Conservation (phyloP, 2,113 vertebrate genomes). For the Elaphurus davidianus region DNA sequence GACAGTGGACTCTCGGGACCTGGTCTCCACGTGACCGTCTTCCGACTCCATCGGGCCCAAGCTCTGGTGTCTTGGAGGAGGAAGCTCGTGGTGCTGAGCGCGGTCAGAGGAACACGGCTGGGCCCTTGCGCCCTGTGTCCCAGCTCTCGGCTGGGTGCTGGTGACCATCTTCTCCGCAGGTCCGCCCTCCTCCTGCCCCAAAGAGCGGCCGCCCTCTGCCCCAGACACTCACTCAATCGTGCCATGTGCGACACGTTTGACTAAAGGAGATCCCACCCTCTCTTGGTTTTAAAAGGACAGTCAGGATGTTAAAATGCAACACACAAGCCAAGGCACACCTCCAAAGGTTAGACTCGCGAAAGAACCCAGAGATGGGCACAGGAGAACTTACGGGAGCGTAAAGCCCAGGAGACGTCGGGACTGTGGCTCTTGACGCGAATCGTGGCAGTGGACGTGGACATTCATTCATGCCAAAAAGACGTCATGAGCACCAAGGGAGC, state of each 20-base stretch:
- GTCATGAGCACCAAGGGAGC: too few species aligned
- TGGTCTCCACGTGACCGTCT: too few species aligned
- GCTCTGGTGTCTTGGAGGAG: too few species aligned
- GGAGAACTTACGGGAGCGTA: too few species aligned
- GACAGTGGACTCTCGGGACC: too few species aligned
- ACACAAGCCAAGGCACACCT: not conserved
- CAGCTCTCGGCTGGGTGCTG: not conserved
- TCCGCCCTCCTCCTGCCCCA: not conserved
- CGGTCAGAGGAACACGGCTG: too few species aligned
- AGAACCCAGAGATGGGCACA: not conserved
- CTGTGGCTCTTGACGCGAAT: rapidly evolving
- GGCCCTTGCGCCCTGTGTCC: too few species aligned
- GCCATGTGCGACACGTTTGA: rapidly evolving
- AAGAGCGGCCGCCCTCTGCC: not conserved
- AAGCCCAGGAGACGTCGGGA: not conserved
- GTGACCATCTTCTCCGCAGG: too few species aligned
- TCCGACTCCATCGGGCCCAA: too few species aligned
- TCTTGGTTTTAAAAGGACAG: not conserved
- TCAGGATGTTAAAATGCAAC: not conserved
- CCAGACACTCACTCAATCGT: rapidly evolving
- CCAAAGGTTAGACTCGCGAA: not conserved
- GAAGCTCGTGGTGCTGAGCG: too few species aligned
- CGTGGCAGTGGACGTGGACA: not conserved
- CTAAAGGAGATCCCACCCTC: not conserved
- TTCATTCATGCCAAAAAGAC: not conserved